Evolutionary conservation across 2,797 vertebrate species (phyloP).

Genomic region (Bryconaethiops microstoma): DNA sequence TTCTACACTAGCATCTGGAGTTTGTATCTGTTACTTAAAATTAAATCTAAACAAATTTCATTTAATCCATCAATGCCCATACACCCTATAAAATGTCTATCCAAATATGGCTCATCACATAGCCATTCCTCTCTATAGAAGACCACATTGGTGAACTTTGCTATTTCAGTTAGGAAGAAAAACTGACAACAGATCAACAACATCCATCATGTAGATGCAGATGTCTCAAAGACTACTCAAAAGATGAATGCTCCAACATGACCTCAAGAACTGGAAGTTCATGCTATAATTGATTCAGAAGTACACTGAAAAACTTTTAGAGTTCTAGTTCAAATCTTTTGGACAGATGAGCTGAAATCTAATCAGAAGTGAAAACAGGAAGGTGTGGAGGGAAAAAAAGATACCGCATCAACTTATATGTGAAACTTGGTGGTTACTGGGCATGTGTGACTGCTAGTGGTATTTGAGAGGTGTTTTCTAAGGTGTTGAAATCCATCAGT

Average conservation of each 20-base stretch:
- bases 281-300: not conserved
- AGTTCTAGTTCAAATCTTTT: not conserved
- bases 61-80: too few relatives aligned
- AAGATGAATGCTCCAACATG: not conserved
- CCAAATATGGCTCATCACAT: not conserved
- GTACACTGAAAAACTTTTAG: not conserved
- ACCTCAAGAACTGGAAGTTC: not conserved
- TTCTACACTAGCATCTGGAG: not conserved
- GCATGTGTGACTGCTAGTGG: not conserved
- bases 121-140: not conserved
- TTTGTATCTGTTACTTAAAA: not conserved
- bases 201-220: not conserved
- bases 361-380: not conserved
- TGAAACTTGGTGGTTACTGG: not conserved
- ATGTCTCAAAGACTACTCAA: not conserved
- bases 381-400: not conserved
- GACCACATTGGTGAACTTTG: too few relatives aligned
- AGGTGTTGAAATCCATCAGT: not conserved
- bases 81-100: too few relatives aligned
- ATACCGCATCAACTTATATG: not conserved
- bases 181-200: not conserved
- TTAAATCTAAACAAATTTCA: not conserved
- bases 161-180: not conserved
- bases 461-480: not conserved
- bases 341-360: not conserved